These are phyloP conservation scores for Lutraria rhynchaena DNA, from an alignment of 1,140 invertebrate genomes.

Conservation along the genomic window DNA sequence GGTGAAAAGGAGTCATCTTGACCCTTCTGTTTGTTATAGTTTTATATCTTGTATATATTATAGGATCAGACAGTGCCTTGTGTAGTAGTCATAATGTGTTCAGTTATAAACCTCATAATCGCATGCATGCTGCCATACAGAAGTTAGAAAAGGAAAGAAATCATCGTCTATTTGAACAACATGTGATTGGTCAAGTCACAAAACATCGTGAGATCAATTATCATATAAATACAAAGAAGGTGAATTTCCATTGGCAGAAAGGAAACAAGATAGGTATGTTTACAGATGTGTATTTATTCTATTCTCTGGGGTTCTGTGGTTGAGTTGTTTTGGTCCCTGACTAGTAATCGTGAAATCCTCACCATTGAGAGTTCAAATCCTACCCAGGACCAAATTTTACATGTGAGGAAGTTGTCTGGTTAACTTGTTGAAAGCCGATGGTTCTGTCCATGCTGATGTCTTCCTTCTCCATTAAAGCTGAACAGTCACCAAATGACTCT, in stretches of 20 bases:
- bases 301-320: too few species aligned
- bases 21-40: constrained; percentile 13
- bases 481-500: too few species aligned
- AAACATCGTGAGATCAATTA: constrained; percentile 78
- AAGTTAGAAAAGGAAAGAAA: constrained; percentile 87
- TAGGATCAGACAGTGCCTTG: constrained; percentile 40
- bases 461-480: too few species aligned
- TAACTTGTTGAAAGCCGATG: too few species aligned
- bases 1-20: too few species aligned
- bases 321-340: too few species aligned
- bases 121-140: constrained; percentile 61
- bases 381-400: too few species aligned
- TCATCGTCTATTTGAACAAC: constrained; percentile 84
- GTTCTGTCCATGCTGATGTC: too few species aligned
- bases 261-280: constrained; percentile 92
- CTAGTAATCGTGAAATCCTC: too few species aligned
- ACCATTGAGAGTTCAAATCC: too few species aligned
- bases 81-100: constrained; percentile 36
- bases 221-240: constrained; percentile 85
- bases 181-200: constrained; percentile 89
- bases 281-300: too few species aligned
- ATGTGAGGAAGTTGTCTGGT: too few species aligned
- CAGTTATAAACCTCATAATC: constrained; percentile 50
- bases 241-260: constrained; percentile 95
- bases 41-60: constrained; percentile 22